Conservation (phyloP, 1,140 invertebrate genomes). For the Phenacoccus solenopsis region DNA sequence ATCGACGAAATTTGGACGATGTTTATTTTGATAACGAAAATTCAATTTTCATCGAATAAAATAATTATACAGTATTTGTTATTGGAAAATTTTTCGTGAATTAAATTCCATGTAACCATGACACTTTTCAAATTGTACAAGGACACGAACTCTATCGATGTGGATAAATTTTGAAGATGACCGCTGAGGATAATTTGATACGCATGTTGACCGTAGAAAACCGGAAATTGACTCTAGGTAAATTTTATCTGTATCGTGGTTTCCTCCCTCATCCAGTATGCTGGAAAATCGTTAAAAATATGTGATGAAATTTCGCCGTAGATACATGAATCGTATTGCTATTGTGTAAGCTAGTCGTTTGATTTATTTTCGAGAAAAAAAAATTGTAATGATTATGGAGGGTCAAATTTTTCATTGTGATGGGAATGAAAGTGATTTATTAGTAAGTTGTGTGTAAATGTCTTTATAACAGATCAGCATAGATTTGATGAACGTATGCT, state of each 20-base stretch:
- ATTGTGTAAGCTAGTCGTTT: no score
- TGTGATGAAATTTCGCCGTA: no score
- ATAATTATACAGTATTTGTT: neutral
- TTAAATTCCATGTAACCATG: neutral
- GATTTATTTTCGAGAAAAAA: no score
- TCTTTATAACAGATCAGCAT: no score
- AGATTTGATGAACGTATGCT: no score
- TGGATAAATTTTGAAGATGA: neutral
- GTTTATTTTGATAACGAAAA: neutral
- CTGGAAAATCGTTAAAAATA: no score
- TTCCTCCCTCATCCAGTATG: neutral
- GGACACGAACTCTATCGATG: neutral
- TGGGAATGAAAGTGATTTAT: no score
- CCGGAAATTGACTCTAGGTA: neutral
- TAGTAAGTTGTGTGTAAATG: no score
- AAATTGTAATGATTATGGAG: no score
- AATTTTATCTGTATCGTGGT: neutral
- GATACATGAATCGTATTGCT: no score
- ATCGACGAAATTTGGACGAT: no score
- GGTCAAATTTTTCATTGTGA: neutral
- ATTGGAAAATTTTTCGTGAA: neutral
- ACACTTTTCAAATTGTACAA: no score
- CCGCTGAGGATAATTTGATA: neutral
- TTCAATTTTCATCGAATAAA: neutral
- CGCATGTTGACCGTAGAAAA: neutral